phyloP scores from a whole-genome alignment of 2,888 invertebrate species.

The Drosophila sordidapex region DNA sequence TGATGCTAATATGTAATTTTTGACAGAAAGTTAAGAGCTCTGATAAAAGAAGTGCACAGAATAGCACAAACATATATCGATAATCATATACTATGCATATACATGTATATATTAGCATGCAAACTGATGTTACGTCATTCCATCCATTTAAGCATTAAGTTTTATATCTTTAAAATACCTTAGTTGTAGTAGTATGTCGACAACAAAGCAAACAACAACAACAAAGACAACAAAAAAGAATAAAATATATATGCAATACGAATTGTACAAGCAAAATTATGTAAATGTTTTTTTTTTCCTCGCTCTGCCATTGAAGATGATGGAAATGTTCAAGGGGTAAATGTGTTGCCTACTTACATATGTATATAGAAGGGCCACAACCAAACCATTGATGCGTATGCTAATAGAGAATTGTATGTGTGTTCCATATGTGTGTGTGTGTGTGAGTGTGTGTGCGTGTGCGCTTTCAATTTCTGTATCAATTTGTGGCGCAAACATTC shows the following conservation, averaged over 20 bases:
- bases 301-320: slow-evolving; percentile 3
- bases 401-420: slow-evolving; percentile 3
- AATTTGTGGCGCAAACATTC: slow-evolving; percentile 13
- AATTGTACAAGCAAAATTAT: slow-evolving; percentile 31
- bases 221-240: slow-evolving; percentile 4
- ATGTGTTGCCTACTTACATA: slow-evolving; percentile 1
- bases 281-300: slow-evolving; percentile 18
- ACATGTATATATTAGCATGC: slow-evolving; percentile 9
- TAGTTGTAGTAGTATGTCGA: slow-evolving; percentile 19
- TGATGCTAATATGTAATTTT: slow-evolving; percentile 4
- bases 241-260: slow-evolving; percentile 10
- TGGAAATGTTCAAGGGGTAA: slow-evolving; percentile 1
- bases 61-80: not conserved
- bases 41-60: not conserved
- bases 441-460: not conserved
- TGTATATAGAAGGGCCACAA: not conserved
- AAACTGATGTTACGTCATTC: slow-evolving; percentile 59
- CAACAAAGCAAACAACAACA: slow-evolving; percentile 19
- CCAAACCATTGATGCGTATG: slow-evolving; percentile 2
- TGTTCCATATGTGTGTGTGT: not conserved
- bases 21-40: not conserved
- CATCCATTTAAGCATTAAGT: slow-evolving; percentile 64
- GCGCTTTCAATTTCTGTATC: slow-evolving; percentile 2
- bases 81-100: not conserved
- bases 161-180: slow-evolving; percentile 28